A percentile compares a stretch with the other conserved stretches of the same genome.
Conservation (phyloP, 2,888 invertebrate genomes). For the Epinotia demarniana region DNA sequence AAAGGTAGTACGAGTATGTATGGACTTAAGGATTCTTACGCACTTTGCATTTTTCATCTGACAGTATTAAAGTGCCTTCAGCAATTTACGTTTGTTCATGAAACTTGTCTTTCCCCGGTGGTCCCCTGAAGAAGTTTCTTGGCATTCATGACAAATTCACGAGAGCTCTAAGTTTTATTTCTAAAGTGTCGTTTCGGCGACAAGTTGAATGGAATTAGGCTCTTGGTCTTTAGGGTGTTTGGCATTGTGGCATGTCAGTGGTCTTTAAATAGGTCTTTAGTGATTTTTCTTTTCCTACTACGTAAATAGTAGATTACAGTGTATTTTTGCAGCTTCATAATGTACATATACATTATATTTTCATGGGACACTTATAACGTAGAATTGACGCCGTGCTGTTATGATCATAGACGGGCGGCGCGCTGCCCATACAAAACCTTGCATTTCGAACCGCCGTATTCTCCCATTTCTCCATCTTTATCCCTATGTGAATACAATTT, state of each 20-base stretch:
- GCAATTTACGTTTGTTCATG: constrained; percentile 34
- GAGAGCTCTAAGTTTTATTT: constrained; percentile 10
- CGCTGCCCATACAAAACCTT: no score
- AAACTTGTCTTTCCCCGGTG: constrained; percentile 34
- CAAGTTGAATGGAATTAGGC: constrained; percentile 12
- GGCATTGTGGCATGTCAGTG: not conserved
- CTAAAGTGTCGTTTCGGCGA: constrained; percentile 3
- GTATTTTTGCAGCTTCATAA: no score
- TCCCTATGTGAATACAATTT: no score
- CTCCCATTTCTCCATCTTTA: no score
- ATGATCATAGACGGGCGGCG: no score
- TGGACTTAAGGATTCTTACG: not conserved
- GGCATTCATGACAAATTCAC: constrained; percentile 32
- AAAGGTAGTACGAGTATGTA: not conserved
- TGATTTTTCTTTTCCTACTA: no score
- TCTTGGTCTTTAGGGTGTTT: not conserved
- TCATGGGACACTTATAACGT: no score
- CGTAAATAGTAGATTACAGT: no score
- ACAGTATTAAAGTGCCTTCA: constrained; percentile 22
- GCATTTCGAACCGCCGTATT: no score
- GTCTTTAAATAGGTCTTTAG: no score
- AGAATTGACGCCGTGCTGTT: no score
- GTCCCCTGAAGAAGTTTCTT: constrained; percentile 20
- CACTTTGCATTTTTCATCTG: not conserved
- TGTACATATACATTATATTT: no score